Evolutionary conservation across 2,888 invertebrate species (phyloP), one percentile per base, ranked within the genome.

Genomic region (Ichneumoninae sp.): DNA sequence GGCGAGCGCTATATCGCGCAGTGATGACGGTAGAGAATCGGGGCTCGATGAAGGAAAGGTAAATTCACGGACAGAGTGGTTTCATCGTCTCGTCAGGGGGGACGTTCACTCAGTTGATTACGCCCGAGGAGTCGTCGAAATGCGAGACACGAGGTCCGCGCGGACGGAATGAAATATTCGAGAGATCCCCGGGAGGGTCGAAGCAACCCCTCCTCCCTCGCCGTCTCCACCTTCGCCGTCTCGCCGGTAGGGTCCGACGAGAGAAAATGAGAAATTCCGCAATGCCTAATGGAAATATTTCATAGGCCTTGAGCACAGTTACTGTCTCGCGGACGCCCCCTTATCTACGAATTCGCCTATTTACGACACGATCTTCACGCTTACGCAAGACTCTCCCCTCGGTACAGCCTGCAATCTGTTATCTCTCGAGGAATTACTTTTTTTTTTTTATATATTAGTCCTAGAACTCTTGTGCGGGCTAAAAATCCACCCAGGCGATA

Each of bases 241-340:
- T 26, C 52, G 30, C 30, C 36, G 47, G 68, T 22, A 44, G 65
- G 40, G 65, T 44, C 22, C 40, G 68, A 73, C 71, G 63, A 83
- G 81, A 63, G 85, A 89, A 88, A 86, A 88, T 88, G 89, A 89
- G 90, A 88, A 89, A 90, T 89, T 88, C 88, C 88, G 75, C 78
- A 79, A 82, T 87, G 88, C 81, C 89, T 90, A 90, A 91, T 91
- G 90, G 90, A 91, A 91, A 88, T 89, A 90, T 89, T 89, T 89
- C 88, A 87, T 69, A 81, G 63, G 36, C 40, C 44, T 36, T 47
- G 30, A 30, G 83, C 82, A 83, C 85, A 88, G 89, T 90, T 88
- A 85, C 87, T 85, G 83, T 69, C 60, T 69, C 76, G 63, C 44
- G 16, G 30, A 44, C 30, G 30, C 33, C 66, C 36, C 69, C n/a